Evolutionary conservation across 2,113 vertebrate species (phyloP).

Genomic region (Tichodroma muraria): DNA sequence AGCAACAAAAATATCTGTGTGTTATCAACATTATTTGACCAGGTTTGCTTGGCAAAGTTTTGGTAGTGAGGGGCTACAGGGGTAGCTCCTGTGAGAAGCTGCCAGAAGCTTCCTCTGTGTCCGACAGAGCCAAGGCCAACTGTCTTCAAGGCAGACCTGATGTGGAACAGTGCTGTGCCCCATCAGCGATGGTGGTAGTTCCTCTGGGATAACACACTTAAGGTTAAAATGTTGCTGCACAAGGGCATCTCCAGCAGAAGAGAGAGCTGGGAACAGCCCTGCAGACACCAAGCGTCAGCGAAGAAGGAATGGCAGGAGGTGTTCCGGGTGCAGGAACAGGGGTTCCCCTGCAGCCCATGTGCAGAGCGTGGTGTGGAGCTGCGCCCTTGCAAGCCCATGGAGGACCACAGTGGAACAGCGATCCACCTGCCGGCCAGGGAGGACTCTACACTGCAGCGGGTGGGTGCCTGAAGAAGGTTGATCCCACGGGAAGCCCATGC

Average conservation of each 20-base stretch:
- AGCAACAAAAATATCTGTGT: background rate
- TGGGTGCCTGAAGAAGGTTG: background rate
- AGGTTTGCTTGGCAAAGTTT: background rate
- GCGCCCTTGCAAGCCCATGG: background rate
- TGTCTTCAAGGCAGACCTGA: background rate
- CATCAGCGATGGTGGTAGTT: accelerated
- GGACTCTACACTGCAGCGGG: background rate
- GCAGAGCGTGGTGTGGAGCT: background rate
- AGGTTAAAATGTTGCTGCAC: background rate
- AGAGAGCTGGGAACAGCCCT: background rate
- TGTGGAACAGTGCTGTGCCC: background rate
- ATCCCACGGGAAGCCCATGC: accelerated
- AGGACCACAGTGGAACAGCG: background rate
- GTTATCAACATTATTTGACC: background rate
- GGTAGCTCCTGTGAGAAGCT: background rate
- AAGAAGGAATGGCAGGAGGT: background rate
- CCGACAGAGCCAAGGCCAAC: accelerated
- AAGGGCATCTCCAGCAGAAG: background rate
- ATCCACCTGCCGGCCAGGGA: background rate
- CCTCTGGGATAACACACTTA: background rate
- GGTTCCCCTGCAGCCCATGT: background rate
- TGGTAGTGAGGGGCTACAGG: background rate
- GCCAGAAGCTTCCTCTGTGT: background rate
- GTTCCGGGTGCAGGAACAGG: background rate
- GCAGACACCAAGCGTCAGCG: background rate